Evolutionary conservation across 2,888 invertebrate species (phyloP).

Genomic region (Drosophila prolongata): DNA sequence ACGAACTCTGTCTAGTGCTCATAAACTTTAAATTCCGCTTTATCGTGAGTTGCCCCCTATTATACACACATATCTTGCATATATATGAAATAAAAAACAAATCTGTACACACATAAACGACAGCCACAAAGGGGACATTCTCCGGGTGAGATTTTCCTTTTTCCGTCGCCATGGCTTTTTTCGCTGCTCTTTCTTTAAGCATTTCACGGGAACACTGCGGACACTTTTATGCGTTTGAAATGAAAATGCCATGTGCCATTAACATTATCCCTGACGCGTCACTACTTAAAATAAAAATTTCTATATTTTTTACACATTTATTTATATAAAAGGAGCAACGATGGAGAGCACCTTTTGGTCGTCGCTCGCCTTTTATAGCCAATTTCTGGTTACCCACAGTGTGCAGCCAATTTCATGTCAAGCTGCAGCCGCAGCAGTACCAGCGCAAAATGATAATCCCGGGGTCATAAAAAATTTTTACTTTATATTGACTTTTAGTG

Average conservation of each 20-base stretch:
- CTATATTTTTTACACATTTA: constrained; percentile 70
- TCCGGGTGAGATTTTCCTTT: constrained; percentile 21
- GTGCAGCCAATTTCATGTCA: constrained; percentile 78
- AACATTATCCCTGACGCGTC: constrained; percentile 81
- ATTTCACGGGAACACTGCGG: constrained; percentile 58
- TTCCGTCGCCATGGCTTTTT: background rate
- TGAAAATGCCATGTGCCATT: constrained; percentile 80
- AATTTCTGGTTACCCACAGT: constrained; percentile 77
- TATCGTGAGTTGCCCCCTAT: constrained; percentile 64
- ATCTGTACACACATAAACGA: constrained; percentile 66
- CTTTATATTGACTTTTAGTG: constrained; percentile 80
- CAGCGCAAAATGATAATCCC: constrained; percentile 77
- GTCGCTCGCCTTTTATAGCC: constrained; percentile 71
- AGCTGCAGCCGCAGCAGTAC: constrained; percentile 58
- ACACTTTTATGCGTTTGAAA: constrained; percentile 77
- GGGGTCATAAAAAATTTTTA: constrained; percentile 79
- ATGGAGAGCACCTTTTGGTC: constrained; percentile 65
- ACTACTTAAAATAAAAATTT: constrained; percentile 79
- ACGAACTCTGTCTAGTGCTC: constrained; percentile 61
- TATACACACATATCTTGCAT: constrained; percentile 44
- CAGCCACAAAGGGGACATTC: constrained; percentile 62
- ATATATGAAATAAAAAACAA: constrained; percentile 47
- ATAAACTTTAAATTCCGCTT: constrained; percentile 73
- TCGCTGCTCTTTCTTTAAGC: constrained; percentile 35
- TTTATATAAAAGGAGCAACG: constrained; percentile 27